Conservation (phyloP, 2,113 vertebrate species). For the Crotalus horridus region DNA sequence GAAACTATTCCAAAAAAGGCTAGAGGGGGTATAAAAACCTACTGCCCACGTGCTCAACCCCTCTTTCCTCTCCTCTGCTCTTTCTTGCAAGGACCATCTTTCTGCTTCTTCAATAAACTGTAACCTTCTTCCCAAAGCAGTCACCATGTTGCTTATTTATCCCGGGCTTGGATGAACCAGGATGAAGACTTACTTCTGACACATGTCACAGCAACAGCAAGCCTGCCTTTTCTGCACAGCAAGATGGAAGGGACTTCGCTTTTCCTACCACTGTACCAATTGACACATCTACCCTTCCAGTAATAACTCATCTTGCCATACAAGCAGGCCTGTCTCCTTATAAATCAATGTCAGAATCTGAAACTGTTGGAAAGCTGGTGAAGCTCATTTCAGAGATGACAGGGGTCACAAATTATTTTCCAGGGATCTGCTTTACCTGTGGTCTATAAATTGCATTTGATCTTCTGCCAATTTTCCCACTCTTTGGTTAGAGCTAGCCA, state of each 20-base stretch:
- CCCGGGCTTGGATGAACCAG: too few species aligned
- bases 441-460: neutral
- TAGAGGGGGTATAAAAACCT: too few species aligned
- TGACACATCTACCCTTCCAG: neutral
- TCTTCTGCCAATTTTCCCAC: neutral
- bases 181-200: too few species aligned
- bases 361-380: neutral
- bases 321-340: neutral
- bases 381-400: neutral
- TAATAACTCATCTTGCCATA: conserved; percentile 8
- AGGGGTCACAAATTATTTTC: neutral
- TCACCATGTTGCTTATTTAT: too few species aligned
- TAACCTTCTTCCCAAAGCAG: too few species aligned
- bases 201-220: neutral
- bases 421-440: neutral
- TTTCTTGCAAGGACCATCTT: too few species aligned
- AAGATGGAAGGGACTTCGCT: neutral
- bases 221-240: neutral
- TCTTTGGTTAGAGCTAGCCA: neutral
- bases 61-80: too few species aligned
- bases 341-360: conserved; percentile 9
- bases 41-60: too few species aligned
- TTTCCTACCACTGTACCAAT: neutral
- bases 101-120: too few species aligned
- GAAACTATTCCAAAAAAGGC: too few species aligned